Base-by-base conservation (phyloP, 2,888 invertebrate genomes). In the Campopleginae sp. region DNA sequence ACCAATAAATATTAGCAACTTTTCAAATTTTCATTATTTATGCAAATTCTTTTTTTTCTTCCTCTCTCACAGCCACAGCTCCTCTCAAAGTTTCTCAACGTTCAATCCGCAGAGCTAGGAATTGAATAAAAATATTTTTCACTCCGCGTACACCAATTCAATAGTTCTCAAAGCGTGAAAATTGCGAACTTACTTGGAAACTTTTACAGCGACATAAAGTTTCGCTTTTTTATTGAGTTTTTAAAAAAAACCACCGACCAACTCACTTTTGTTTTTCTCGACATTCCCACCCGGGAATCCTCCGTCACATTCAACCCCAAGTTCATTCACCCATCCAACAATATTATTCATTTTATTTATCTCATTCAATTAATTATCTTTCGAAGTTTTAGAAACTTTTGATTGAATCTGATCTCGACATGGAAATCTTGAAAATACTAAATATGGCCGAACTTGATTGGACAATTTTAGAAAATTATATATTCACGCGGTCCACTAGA, bases 121-220 rank as follows among this genome's bases (percentile, higher is more conserved):
- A 76, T 54, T 44, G 33, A 77, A 42, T 23, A 31, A 42, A 31
- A 51, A 82, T 51, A 76, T 51, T 82, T 71, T 65, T 23, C 65
- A 82, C 82, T 82, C 78, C 71, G 71, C 71, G 71, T 72, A 61
- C 63, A 77, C 42, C 71, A n/a, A 61, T 74, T 66, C 61, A 65
- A 48, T 68, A 14, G 48, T 14, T 76, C 27, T 14, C 17, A 76
- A 48, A 63, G 66, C 42, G 54, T 38, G 19, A 27, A 70, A 82
- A 71, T 63, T 71, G 33, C 71, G 51, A 71, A 19, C 33, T 51
- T 19, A 12, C 31, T 31, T 17, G 42, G 72, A 75, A 58, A 65
- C 54, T 65, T 65, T 27, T 46, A 27, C 23, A 61, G 33, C 44
- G 72, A 71, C 63, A 0, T n/a, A 65, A 65, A 65, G 17, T 48